Evolutionary conservation across 2,797 vertebrate genomes (phyloP).

Genomic region (Trichosurus vulpecula): DNA sequence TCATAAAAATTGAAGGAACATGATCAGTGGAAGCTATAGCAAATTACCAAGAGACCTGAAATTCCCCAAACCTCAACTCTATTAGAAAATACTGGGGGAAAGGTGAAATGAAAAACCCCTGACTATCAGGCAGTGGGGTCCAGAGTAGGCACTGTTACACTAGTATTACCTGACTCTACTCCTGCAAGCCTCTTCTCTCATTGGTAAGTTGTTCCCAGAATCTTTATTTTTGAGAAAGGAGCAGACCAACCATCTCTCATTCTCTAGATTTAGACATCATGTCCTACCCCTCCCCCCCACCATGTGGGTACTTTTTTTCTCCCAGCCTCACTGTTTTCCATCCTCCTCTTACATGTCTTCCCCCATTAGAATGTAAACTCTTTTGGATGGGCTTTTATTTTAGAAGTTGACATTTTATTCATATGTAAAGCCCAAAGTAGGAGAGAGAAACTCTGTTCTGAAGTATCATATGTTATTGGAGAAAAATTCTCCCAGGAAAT

Average conservation of each 20-base stretch:
- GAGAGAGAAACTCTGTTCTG: constrained; percentile 64
- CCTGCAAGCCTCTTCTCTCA: neutral
- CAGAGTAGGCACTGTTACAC: neutral
- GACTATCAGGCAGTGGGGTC: no score
- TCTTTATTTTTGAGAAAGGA: neutral
- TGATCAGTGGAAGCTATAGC: neutral
- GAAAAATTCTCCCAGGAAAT: constrained; percentile 64
- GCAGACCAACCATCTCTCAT: neutral
- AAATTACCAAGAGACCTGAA: neutral
- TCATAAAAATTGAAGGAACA: neutral
- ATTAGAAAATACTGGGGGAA: neutral
- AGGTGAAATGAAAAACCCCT: neutral
- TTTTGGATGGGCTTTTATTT: constrained; percentile 28
- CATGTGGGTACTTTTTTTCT: neutral
- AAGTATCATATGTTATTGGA: constrained; percentile 64
- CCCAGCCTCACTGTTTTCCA: neutral
- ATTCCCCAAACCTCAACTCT: neutral
- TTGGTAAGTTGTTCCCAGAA: neutral
- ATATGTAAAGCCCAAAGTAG: constrained; percentile 62
- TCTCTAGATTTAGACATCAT: neutral
- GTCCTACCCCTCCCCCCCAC: no score
- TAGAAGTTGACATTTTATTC: constrained; percentile 64
- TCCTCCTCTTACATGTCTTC: neutral
- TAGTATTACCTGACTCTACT: neutral
- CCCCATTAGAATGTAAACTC: neutral